Percentiles rank a stretch among this genome's conserved stretches.
These are phyloP conservation scores for Troglohyphantes excavatus DNA, from an alignment of 2,888 invertebrate species.

Conservation along the genomic window DNA sequence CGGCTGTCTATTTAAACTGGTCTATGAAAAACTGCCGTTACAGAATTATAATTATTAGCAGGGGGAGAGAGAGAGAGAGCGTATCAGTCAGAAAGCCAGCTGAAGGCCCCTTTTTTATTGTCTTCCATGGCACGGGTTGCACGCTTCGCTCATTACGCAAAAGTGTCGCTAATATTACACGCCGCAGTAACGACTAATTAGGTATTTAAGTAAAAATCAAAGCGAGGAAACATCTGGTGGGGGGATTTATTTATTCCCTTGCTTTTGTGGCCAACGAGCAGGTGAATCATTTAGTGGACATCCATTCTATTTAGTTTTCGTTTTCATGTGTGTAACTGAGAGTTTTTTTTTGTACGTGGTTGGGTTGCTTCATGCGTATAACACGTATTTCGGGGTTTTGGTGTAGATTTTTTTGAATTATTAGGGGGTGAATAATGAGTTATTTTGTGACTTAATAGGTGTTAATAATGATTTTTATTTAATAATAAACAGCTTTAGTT, in stretches of 20 bases:
- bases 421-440: neutral
- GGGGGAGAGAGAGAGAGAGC: neutral
- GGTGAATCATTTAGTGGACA: constrained; percentile 59
- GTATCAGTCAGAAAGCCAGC: constrained; percentile 31
- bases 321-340: constrained; percentile 12
- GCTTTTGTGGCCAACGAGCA: constrained; percentile 23
- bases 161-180: constrained; percentile 74
- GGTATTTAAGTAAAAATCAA: constrained; percentile 60
- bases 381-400: neutral
- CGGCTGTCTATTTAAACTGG: constrained; percentile 10
- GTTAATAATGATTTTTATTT: too few relatives aligned
- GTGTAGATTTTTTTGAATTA: neutral
- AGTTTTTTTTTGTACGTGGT: constrained; percentile 39
- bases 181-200: constrained; percentile 67
- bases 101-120: constrained; percentile 20
- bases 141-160: constrained; percentile 68
- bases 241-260: constrained; percentile 22
- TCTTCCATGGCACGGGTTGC: neutral
- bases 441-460: neutral
- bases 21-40: constrained; percentile 44
- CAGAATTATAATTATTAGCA: neutral
- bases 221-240: constrained; percentile 64
- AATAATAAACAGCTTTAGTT: too few relatives aligned
- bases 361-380: constrained; percentile 5
- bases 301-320: constrained; percentile 1